These are phyloP conservation scores for Nasonovia ribisnigri DNA, from an alignment of 2,888 invertebrate genomes.

Conservation along the genomic window DNA sequence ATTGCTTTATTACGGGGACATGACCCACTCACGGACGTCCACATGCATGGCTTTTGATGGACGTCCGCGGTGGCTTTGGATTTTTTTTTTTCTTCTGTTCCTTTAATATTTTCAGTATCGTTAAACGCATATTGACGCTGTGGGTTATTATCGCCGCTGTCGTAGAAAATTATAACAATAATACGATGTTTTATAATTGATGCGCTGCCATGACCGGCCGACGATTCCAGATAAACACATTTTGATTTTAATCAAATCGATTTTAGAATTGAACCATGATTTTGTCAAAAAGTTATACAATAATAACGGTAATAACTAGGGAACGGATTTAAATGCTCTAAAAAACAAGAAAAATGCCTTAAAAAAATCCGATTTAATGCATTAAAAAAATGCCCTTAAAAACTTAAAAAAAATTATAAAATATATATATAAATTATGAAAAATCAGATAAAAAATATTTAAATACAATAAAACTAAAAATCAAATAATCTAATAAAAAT, in stretches of 20 bases:
- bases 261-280: background rate
- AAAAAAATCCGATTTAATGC: no score
- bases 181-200: background rate
- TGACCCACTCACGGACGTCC: slow-evolving; percentile 5
- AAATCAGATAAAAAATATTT: no score
- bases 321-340: no score
- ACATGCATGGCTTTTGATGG: background rate
- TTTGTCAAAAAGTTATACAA: background rate
- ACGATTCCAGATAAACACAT: background rate
- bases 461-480: no score
- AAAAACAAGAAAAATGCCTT: no score
- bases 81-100: background rate
- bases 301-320: no score
- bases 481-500: no score
- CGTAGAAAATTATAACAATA: background rate
- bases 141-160: background rate
- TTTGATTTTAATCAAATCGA: background rate
- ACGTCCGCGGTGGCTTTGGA: background rate
- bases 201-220: background rate
- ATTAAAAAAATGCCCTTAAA: no score
- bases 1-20: slow-evolving; percentile 57
- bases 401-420: no score
- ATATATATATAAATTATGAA: no score
- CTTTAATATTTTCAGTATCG: background rate
- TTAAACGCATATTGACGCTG: background rate